Evolutionary conservation across 1,140 invertebrate genomes (phyloP).

Genomic region (Hyles vespertilio): DNA sequence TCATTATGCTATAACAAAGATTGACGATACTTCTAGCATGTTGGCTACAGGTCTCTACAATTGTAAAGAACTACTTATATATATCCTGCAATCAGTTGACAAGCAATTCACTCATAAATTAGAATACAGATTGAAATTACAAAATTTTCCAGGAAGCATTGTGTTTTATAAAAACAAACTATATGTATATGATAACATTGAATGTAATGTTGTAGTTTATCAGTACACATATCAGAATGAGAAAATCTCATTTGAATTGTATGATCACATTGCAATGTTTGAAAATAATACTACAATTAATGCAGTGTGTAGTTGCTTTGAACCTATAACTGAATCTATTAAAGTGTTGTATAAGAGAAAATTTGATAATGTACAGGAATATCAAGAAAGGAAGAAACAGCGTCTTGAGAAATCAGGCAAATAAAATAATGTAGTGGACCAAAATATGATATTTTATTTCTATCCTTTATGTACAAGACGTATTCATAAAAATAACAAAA

Average conservation of each 20-base stretch:
- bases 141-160: conserved; percentile 46
- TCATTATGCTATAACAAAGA: conserved; percentile 67
- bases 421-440: conserved; percentile 21
- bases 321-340: conserved; percentile 75
- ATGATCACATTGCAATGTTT: conserved; percentile 42
- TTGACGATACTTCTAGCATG: conserved; percentile 49
- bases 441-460: conserved; percentile 14
- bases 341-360: conserved; percentile 84
- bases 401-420: conserved; percentile 46
- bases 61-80: conserved; percentile 70
- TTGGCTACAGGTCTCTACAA: conserved; percentile 70
- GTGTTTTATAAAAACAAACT: conserved; percentile 57
- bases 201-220: conserved; percentile 37
- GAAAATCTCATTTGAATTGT: conserved; percentile 24
- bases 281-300: conserved; percentile 13
- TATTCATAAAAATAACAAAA: background rate
- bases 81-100: conserved; percentile 43
- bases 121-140: conserved; percentile 32
- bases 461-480: background rate
- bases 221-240: conserved; percentile 51
- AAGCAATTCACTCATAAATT: conserved; percentile 45
- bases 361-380: conserved; percentile 86
- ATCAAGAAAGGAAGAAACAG: conserved; percentile 83
- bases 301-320: conserved; percentile 23
- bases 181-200: conserved; percentile 60